These are phyloP conservation scores for Bhutanitis thaidina DNA, from an alignment of 2,888 invertebrate species.

Conservation along the genomic window DNA sequence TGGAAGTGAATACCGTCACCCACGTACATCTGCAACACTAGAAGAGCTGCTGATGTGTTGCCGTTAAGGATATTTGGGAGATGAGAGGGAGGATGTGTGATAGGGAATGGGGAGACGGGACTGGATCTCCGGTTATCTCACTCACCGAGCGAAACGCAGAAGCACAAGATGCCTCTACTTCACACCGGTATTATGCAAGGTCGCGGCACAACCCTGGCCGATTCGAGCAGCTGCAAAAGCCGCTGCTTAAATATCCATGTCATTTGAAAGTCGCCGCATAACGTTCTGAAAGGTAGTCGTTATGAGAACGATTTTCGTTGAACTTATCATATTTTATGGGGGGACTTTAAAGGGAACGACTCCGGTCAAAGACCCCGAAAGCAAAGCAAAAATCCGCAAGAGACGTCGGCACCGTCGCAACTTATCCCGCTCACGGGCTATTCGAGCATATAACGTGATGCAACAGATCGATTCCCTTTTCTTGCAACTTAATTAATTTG, in stretches of 20 bases:
- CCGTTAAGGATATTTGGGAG: no score
- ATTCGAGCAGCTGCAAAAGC: no score
- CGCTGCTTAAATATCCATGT: not conserved
- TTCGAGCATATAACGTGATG: slow-evolving; percentile 60
- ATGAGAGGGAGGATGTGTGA: no score
- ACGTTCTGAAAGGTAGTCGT: not conserved
- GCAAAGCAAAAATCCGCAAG: slow-evolving; percentile 15
- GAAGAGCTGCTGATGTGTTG: no score
- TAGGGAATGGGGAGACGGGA: no score
- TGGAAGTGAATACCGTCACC: no score
- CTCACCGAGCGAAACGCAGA: no score
- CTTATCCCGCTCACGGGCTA: slow-evolving; percentile 30
- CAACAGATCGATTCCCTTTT: slow-evolving; percentile 63
- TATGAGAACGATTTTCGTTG: slow-evolving; percentile 7
- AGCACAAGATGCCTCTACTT: no score
- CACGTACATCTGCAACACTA: no score
- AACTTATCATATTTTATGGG: slow-evolving; percentile 7
- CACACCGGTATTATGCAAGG: no score
- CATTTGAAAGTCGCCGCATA: not conserved
- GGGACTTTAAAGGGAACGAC: slow-evolving; percentile 10
- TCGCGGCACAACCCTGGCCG: no score
- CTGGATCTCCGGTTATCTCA: no score
- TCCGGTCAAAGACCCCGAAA: slow-evolving; percentile 15
- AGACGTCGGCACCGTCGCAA: slow-evolving; percentile 18
- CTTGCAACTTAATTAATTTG: slow-evolving; percentile 67